Conservation (phyloP, 2,888 invertebrate genomes). For the Hydrotaea cyrtoneurina region DNA sequence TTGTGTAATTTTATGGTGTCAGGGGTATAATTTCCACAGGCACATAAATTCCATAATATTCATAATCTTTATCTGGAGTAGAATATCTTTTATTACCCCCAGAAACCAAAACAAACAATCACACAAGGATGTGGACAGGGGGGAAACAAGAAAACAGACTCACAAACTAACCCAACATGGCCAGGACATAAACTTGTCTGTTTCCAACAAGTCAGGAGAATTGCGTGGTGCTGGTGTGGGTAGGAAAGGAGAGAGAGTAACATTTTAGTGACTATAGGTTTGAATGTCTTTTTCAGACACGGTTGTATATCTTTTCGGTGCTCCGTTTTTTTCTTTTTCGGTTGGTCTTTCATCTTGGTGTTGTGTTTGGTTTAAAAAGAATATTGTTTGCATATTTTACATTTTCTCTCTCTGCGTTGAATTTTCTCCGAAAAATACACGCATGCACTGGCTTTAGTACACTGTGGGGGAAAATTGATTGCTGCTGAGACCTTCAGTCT, state of each 20-base stretch:
- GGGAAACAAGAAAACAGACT: background rate
- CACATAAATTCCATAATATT: conserved; percentile 60
- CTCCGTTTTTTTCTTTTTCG: background rate
- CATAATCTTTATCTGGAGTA: conserved; percentile 57
- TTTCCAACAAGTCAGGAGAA: too few relatives aligned
- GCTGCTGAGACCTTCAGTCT: too few relatives aligned
- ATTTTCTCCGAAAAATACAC: background rate
- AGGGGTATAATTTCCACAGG: conserved; percentile 60
- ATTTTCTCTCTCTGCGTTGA: conserved; percentile 14
- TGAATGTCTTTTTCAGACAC: conserved; percentile 28
- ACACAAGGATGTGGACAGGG: background rate
- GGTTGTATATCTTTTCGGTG: background rate
- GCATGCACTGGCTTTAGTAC: background rate
- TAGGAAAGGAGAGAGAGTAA: too few relatives aligned
- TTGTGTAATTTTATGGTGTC: conserved; percentile 59
- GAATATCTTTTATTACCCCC: conserved; percentile 57
- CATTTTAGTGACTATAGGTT: background rate
- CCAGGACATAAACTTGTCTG: background rate
- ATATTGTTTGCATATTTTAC: conserved; percentile 34
- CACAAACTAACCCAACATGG: background rate
- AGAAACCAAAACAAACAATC: conserved; percentile 39
- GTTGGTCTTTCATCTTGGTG: background rate
- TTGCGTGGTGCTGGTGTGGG: too few relatives aligned
- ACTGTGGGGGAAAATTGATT: background rate
- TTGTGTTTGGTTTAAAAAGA: conserved; percentile 10